Conservation (phyloP, 1,140 invertebrate genomes). For the Oscheius sp. region DNA sequence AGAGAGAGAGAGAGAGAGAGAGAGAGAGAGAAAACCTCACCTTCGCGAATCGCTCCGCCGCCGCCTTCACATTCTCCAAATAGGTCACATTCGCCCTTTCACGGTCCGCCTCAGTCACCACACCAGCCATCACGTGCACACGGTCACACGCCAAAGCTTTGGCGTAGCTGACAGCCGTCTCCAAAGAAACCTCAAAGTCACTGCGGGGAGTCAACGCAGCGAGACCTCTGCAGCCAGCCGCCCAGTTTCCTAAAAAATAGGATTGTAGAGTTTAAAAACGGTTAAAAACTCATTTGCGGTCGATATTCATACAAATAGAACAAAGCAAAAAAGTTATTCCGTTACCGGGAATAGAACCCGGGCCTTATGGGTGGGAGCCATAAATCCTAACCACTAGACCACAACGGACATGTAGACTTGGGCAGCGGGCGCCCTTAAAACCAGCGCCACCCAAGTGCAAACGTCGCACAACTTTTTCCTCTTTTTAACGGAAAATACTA, state of each 20-base stretch:
- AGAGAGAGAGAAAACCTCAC: background rate
- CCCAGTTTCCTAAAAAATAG: conserved; percentile 9
- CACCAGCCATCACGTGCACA: conserved; percentile 32
- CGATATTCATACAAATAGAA: no score
- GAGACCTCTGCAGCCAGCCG: conserved; percentile 10
- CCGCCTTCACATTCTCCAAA: conserved; percentile 11
- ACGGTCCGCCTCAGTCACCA: background rate
- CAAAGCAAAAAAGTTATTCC: no score
- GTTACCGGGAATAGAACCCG: no score
- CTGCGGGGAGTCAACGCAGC: conserved; percentile 10
- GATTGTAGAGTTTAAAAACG: no score
- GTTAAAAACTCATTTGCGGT: no score
- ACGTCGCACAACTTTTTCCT: background rate
- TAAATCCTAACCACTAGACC: no score
- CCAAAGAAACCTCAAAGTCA: conserved; percentile 13
- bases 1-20: no score
- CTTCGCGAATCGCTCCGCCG: conserved; percentile 1
- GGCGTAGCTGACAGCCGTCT: conserved; percentile 14
- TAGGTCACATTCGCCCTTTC: background rate
- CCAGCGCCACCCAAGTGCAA: no score
- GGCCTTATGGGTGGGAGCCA: no score
- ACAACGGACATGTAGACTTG: no score
- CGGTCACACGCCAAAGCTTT: conserved; percentile 11
- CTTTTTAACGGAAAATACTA: background rate
- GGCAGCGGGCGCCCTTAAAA: no score